These are phyloP conservation scores for Eospalax fontanierii DNA, from an alignment of 2,797 vertebrate genomes.

Conservation along the genomic window DNA sequence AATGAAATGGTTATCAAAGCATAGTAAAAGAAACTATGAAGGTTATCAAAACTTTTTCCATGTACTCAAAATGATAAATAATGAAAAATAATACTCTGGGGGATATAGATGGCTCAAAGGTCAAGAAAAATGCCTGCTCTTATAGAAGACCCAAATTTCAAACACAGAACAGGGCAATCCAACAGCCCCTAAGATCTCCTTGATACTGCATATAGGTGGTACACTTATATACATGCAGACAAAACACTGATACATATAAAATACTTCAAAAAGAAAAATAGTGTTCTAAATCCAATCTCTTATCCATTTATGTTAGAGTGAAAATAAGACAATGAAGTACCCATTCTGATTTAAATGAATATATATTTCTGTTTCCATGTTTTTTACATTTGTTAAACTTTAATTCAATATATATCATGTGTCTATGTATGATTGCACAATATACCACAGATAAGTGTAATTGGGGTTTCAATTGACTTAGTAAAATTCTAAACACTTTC, in stretches of 20 bases:
- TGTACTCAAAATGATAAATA: neutral
- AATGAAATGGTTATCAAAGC: neutral
- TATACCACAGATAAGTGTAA: neutral
- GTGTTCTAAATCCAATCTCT: neutral
- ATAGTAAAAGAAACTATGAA: neutral
- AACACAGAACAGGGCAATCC: no score
- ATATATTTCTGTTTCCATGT: neutral
- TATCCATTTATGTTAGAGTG: neutral
- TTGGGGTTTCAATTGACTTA: neutral
- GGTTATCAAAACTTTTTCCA: neutral
- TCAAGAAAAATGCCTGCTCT: no score
- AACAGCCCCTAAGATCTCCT: no score
- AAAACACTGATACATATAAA: no score
- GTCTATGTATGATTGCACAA: neutral
- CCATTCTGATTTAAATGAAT: neutral
- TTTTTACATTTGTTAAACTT: neutral
- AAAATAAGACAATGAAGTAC: neutral
- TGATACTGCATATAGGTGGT: no score
- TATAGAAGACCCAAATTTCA: no score
- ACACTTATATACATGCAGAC: no score
- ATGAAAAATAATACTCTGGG: neutral
- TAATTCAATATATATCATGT: neutral
- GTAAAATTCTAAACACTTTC: neutral
- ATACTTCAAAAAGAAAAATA: no score
- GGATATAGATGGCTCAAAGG: no score